These are phyloP conservation scores for Priocnemis perturbator DNA, from an alignment of 2,888 invertebrate genomes.

Conservation along the genomic window DNA sequence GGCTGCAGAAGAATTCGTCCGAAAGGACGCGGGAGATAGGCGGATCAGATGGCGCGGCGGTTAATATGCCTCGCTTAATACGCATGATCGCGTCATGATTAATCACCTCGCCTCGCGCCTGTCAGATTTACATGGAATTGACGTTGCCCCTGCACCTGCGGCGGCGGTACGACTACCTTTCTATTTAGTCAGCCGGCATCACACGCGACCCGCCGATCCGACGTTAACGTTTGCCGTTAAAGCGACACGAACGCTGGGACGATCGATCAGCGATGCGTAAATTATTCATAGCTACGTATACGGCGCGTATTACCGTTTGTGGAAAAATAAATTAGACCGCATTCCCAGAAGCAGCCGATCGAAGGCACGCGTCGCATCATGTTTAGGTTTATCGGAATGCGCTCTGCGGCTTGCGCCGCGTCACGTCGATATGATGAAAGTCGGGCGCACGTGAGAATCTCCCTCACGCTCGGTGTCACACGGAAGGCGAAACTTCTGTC, in stretches of 20 bases:
- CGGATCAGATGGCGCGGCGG: neutral
- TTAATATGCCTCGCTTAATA: slow-evolving; percentile 2
- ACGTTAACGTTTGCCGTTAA: too few species aligned
- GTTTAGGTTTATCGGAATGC: neutral
- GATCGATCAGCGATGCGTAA: too few species aligned
- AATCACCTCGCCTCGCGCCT: neutral
- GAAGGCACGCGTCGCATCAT: too few species aligned
- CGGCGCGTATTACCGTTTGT: too few species aligned
- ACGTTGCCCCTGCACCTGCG: slow-evolving; percentile 1
- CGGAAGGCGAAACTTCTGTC: slow-evolving; percentile 21
- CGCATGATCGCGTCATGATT: neutral
- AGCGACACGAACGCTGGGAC: too few species aligned
- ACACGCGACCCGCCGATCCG: too few species aligned
- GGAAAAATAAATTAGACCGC: too few species aligned
- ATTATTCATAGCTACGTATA: too few species aligned
- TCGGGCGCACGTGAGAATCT: slow-evolving; percentile 15
- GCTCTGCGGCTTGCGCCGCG: neutral
- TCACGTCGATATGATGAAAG: neutral
- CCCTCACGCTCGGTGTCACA: slow-evolving; percentile 13
- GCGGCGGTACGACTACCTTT: slow-evolving; percentile 1
- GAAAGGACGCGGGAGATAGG: too few species aligned
- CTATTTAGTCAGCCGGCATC: too few species aligned
- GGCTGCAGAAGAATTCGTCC: too few species aligned
- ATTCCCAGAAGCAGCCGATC: too few species aligned
- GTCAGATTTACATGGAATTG: slow-evolving; percentile 1